phyloP scores from a whole-genome alignment of 2,888 invertebrate genomes.

The Craniophora ligustri region DNA sequence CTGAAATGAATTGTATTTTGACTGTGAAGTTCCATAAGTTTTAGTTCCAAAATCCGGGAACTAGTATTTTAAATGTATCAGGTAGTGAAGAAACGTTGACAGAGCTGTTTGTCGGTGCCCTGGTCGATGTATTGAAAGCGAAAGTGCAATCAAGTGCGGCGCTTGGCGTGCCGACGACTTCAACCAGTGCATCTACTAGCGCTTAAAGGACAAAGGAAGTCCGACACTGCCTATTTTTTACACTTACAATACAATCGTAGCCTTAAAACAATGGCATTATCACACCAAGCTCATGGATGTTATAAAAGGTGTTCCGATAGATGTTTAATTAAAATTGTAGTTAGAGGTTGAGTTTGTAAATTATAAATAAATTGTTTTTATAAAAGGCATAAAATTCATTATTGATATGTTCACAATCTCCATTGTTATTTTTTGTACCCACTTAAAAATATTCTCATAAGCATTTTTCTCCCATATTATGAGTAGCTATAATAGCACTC shows the following conservation, averaged over 20 bases:
- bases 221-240: slow-evolving; percentile 53
- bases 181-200: slow-evolving; percentile 56
- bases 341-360: slow-evolving; percentile 5
- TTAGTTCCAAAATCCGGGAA: neutral
- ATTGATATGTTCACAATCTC: no score
- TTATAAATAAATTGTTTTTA: slow-evolving; percentile 5
- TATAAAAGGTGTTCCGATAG: slow-evolving; percentile 16
- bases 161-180: slow-evolving; percentile 50
- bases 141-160: slow-evolving; percentile 77
- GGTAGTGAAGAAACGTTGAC: slow-evolving; percentile 37
- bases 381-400: no score
- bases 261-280: slow-evolving; percentile 31
- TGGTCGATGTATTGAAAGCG: slow-evolving; percentile 72
- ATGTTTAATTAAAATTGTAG: slow-evolving; percentile 13
- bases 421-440: slow-evolving; percentile 46
- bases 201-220: slow-evolving; percentile 71
- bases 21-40: slow-evolving; percentile 1
- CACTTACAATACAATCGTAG: slow-evolving; percentile 45
- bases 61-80: slow-evolving; percentile 25
- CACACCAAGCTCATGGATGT: slow-evolving; percentile 18
- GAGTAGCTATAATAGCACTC: slow-evolving; percentile 40
- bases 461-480: slow-evolving; percentile 36
- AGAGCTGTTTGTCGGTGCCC: slow-evolving; percentile 48
- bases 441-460: slow-evolving; percentile 42
- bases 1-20: neutral